Conservation (phyloP, 2,888 invertebrate species). For the Lasioglossum leucozonium region DNA sequence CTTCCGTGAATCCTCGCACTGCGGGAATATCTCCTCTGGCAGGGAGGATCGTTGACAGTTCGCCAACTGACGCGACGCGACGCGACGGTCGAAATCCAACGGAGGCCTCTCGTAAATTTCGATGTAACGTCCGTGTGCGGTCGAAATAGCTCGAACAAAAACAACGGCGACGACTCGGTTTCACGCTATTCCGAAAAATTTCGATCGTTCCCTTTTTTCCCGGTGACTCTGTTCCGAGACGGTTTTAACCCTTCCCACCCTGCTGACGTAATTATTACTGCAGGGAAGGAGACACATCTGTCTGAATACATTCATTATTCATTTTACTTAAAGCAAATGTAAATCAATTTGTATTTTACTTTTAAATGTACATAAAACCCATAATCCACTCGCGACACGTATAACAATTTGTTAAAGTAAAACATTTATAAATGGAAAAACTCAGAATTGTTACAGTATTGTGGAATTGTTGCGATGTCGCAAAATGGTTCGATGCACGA, state of each 20-base stretch:
- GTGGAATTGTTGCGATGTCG: too few relatives aligned
- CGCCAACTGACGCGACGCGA: constrained; percentile 62
- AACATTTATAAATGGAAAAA: too few relatives aligned
- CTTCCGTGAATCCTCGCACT: constrained; percentile 47
- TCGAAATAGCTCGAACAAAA: constrained; percentile 39
- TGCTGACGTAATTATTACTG: not conserved
- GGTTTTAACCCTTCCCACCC: not conserved
- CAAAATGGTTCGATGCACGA: too few relatives aligned
- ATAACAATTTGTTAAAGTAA: too few relatives aligned
- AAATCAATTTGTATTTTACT: too few relatives aligned
- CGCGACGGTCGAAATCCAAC: constrained; percentile 30
- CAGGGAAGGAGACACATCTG: not conserved
- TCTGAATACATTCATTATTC: too few relatives aligned
- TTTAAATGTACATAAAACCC: too few relatives aligned
- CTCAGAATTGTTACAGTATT: too few relatives aligned
- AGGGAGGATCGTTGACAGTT: constrained; percentile 48
- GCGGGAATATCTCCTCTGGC: constrained; percentile 27
- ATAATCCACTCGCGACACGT: too few relatives aligned
- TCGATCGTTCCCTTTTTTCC: not conserved
- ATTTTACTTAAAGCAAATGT: too few relatives aligned
- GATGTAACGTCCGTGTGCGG: not conserved
- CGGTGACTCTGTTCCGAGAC: not conserved
- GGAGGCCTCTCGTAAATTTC: constrained; percentile 35
- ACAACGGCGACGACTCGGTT: not conserved
- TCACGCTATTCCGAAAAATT: not conserved